phyloP scores from a whole-genome alignment of 2,888 invertebrate genomes.

The Orthosia incerta region DNA sequence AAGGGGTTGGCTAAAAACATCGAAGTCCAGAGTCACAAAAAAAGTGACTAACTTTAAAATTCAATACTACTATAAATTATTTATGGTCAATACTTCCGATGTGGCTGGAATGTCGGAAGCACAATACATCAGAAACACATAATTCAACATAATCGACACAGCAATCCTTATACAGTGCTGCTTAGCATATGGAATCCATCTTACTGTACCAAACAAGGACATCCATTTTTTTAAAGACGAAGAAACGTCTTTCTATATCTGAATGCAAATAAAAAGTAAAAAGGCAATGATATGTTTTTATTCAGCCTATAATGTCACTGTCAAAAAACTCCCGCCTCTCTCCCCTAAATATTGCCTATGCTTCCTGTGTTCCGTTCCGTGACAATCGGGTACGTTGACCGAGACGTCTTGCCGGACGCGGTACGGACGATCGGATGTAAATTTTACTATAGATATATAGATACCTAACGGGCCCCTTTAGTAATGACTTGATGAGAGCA shows the following conservation, averaged over 20 bases:
- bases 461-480: constrained; percentile 65
- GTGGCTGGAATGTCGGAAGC: constrained; percentile 24
- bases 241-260: constrained; percentile 2
- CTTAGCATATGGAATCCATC: constrained; percentile 44
- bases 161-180: constrained; percentile 18
- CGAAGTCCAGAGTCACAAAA: neutral
- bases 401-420: constrained; percentile 47
- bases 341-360: constrained; percentile 50
- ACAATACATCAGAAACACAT: constrained; percentile 31
- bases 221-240: constrained; percentile 14
- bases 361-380: constrained; percentile 70
- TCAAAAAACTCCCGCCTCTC: constrained; percentile 35
- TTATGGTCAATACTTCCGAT: constrained; percentile 20
- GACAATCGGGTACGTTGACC: constrained; percentile 70
- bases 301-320: constrained; percentile 33
- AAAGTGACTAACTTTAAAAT: neutral
- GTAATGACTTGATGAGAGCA: constrained; percentile 21
- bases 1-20: neutral
- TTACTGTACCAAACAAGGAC: constrained; percentile 10
- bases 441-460: constrained; percentile 63
- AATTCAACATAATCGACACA: constrained; percentile 26
- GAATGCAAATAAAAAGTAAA: constrained; percentile 7
- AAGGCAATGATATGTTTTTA: constrained; percentile 31
- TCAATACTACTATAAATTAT: neutral
- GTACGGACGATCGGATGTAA: constrained; percentile 59